These are phyloP conservation scores for Procapra przewalskii DNA, from an alignment of 2,113 vertebrate genomes.

Conservation along the genomic window DNA sequence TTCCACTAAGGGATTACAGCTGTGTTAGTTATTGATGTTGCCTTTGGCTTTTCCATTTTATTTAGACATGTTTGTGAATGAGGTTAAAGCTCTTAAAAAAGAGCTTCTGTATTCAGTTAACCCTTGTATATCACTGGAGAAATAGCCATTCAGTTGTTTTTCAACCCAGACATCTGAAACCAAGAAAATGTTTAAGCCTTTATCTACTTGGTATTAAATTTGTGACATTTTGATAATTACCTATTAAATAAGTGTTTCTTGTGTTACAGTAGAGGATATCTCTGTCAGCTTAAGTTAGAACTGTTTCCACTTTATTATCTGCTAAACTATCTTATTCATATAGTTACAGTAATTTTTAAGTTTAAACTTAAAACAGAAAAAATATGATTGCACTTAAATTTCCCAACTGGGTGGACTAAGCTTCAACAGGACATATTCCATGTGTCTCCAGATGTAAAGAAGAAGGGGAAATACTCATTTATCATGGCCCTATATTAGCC, in stretches of 20 bases:
- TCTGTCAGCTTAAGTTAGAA: background rate
- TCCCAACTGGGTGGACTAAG: background rate
- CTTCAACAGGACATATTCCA: background rate
- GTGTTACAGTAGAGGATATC: background rate
- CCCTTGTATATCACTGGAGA: background rate
- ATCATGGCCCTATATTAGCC: no score
- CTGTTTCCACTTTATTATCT: background rate
- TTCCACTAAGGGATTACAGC: background rate
- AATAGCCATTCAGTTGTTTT: background rate
- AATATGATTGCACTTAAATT: background rate
- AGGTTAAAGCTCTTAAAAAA: background rate
- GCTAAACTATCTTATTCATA: background rate
- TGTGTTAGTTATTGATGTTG: background rate
- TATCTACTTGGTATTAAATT: background rate
- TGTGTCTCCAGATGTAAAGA: background rate
- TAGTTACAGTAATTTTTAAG: background rate
- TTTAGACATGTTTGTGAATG: constrained; percentile 3
- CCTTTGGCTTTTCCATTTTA: constrained; percentile 21
- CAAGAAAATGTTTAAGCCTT: background rate
- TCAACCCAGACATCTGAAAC: background rate
- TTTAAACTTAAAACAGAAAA: constrained; percentile 27
- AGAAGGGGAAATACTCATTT: background rate
- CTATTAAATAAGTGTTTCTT: constrained; percentile 1
- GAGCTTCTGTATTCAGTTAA: background rate
- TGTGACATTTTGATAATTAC: constrained; percentile 13